Percentiles rank a stretch among this genome's conserved stretches.
Evolutionary conservation across 1,140 invertebrate species (phyloP).

Genomic region (Drosophila varians): DNA sequence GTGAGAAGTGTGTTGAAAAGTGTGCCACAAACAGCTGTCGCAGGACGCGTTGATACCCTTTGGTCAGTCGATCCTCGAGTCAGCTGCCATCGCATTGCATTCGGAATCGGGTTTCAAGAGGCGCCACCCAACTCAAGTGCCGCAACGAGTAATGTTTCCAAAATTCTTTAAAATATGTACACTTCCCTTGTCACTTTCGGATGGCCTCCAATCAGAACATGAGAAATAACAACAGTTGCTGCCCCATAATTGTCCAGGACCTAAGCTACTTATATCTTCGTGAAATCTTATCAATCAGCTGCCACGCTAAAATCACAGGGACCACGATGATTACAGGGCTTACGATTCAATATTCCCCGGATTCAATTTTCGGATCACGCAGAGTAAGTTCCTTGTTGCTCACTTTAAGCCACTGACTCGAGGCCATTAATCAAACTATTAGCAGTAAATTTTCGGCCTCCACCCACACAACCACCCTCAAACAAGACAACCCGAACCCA

Average conservation of each 20-base stretch:
- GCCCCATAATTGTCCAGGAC: conserved; percentile 54
- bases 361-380: conserved; percentile 23
- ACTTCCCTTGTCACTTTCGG: conserved; percentile 1
- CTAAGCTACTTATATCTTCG: conserved; percentile 61
- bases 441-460: conserved; percentile 63
- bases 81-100: conserved; percentile 37
- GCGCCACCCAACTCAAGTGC: conserved; percentile 13
- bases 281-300: conserved; percentile 69
- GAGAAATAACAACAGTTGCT: conserved; percentile 71
- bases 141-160: conserved; percentile 34
- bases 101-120: conserved; percentile 32
- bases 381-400: conserved; percentile 31
- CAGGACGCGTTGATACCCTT: conserved; percentile 18
- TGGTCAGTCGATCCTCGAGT: conserved; percentile 30
- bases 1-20: conserved; percentile 74
- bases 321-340: conserved; percentile 54
- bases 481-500: no score
- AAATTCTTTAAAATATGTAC: conserved; percentile 31
- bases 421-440: conserved; percentile 83
- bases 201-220: background rate
- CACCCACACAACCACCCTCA: conserved; percentile 19
- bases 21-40: conserved; percentile 44
- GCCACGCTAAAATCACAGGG: conserved; percentile 23
- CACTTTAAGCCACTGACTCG: conserved; percentile 52
- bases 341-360: conserved; percentile 39